Evolutionary conservation across 1,140 invertebrate species (phyloP), one percentile per base, ranked within the genome.

Genomic region (Adelges cooleyi): DNA sequence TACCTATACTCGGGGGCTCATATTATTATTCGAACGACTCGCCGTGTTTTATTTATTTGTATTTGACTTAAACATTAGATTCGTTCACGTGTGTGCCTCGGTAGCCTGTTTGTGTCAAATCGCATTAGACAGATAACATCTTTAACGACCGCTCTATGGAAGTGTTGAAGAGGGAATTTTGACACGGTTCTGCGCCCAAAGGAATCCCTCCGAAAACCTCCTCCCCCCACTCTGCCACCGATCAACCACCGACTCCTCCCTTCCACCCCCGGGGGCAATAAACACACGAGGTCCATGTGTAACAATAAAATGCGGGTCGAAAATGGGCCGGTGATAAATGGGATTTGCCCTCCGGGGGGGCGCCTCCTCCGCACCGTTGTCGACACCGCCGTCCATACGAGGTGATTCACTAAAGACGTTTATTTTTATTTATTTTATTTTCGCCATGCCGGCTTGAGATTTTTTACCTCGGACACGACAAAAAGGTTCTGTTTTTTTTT

Each of bases 91-190:
- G 46, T 46, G 25, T n/a, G 17, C 15, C 20, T 59, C 54, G 25
- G 56, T 44, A 62, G 40, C 40, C 42, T 33, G 40, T 48, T 46
- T 62, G 27, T 59, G 54, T 62, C 56, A 48, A 46, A 48, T 62
- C 56, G 40, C 56, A 46, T 62, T 48, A 62, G 56, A 62, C 40
- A 20, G 56, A 62, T 62, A 62, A 62, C 56, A 62, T 62, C 56
- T 62, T 62, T 62, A 48, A 62, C 56, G 25, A 62, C 42, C 56
- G 22, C 56, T 62, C 40, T 62, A n/a, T 29, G 42, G 56, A 62
- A 27, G 56, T 48, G 56, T 62, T 62, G 23, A 62, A 62, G 56
- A 62, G 56, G 56, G 56, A 62, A 48, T 62, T 48, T 48, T 46
- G 56, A 62, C 56, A 33, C 56, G 25, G 56, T 46, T 40, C 20